phyloP scores from a whole-genome alignment of 2,888 invertebrate genomes.

The Laothoe populi region DNA sequence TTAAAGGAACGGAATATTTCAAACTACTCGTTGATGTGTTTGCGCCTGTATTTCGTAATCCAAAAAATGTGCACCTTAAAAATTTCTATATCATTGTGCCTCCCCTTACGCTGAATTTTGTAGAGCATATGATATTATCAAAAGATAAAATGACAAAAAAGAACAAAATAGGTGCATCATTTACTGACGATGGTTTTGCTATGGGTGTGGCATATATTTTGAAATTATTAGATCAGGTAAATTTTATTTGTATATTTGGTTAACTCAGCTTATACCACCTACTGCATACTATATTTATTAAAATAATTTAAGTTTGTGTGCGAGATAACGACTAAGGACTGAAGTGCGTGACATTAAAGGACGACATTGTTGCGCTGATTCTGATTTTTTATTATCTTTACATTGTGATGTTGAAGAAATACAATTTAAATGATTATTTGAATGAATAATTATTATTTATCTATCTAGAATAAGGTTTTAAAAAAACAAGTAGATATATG shows the following conservation, averaged over 20 bases:
- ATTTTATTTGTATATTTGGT: not conserved
- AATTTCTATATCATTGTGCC: constrained; percentile 98
- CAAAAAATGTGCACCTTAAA: constrained; percentile 94
- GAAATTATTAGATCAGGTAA: constrained; percentile 93
- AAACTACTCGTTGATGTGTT: constrained; percentile 96
- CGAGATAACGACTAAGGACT: too few species aligned
- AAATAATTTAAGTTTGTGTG: too few species aligned
- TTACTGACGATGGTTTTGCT: constrained; percentile 99
- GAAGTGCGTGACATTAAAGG: too few species aligned
- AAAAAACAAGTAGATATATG: too few species aligned
- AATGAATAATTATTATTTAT: too few species aligned
- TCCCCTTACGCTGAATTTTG: constrained; percentile 96
- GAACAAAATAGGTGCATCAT: constrained; percentile 93
- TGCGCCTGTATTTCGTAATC: constrained; percentile 93
- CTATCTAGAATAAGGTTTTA: too few species aligned
- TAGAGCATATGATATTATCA: constrained; percentile 95
- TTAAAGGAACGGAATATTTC: constrained; percentile 95
- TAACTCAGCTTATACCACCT: too few species aligned
- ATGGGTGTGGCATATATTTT: constrained; percentile 97
- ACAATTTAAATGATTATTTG: too few species aligned
- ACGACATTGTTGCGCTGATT: too few species aligned
- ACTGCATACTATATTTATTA: too few species aligned
- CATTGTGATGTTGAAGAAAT: too few species aligned
- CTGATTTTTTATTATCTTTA: too few species aligned
- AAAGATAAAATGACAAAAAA: constrained; percentile 97